These are phyloP conservation scores for Temnothorax rugatulus DNA, from an alignment of 2,888 invertebrate genomes.

Conservation along the genomic window DNA sequence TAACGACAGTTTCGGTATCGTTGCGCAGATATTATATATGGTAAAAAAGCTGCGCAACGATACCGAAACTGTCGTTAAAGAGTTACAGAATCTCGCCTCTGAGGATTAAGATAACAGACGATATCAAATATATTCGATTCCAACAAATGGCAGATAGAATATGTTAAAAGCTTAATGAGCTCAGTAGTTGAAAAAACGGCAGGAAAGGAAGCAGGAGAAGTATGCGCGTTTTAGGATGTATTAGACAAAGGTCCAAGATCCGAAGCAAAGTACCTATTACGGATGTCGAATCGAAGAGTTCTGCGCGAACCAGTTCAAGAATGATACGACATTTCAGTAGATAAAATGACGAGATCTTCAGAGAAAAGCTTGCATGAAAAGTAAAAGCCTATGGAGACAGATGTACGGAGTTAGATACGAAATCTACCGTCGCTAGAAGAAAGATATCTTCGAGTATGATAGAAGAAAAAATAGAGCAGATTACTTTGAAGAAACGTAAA, in stretches of 20 bases:
- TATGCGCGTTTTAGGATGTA: no score
- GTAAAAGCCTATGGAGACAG: not conserved
- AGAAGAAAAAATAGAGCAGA: not conserved
- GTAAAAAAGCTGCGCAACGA: no score
- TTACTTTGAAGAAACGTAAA: constrained; percentile 10
- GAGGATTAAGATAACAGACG: not conserved
- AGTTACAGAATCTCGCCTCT: no score
- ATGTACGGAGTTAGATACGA: not conserved
- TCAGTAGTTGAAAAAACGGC: not conserved
- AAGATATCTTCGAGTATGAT: constrained; percentile 46
- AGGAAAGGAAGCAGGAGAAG: not conserved
- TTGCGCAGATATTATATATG: no score
- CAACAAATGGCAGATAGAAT: constrained; percentile 34
- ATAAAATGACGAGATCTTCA: constrained; percentile 59
- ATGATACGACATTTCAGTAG: constrained; percentile 35
- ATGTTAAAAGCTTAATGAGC: not conserved
- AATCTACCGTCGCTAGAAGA: not conserved
- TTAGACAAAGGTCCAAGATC: no score
- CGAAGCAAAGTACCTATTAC: not conserved
- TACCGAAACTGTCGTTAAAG: no score
- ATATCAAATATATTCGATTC: constrained; percentile 12
- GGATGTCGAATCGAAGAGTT: not conserved
- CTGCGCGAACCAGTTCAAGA: not conserved
- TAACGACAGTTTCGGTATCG: no score
- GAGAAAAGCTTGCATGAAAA: constrained; percentile 28